Base-by-base conservation (phyloP, 2,113 vertebrate species). In the Sceloporus undulatus region DNA sequence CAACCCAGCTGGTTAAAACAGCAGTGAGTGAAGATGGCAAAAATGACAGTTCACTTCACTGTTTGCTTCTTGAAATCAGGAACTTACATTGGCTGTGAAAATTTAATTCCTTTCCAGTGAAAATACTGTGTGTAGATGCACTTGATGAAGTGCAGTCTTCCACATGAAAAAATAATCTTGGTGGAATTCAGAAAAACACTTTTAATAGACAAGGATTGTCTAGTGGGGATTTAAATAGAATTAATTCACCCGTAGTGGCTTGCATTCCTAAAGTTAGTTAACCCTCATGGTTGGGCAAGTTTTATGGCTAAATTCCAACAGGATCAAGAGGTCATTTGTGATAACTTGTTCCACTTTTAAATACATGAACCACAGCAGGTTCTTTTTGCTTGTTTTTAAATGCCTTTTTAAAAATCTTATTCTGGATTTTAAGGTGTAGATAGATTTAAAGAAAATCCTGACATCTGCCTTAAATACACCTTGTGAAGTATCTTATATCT, bases 261-360 rank as follows among this genome's bases (percentile, higher is more conserved):
- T 70, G 40, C 81, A 42, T 83, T 83, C 68, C 68, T 66, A 83
- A 56, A 70, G 70, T 83, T n/a, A 75, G n/a, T 75, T 34, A 83
- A 83, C 48, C 56, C 82, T 74, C 34, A 59, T 48, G 73, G 68
- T 74, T 54, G 54, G 82, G 71, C 68, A 25, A 23, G 48, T 54
- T 84, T 56, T 84, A 52, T n/a, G 19, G 71, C 56, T 11, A 56
- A 34, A 59, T 84, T 73, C 70, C 48, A 84, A 34, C 18, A 38
- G 68, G 81, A 81, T 38, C 70, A 74, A 59, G 54, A 56, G 29
- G 18, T 5, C 29, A 56, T 73, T 84, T 73, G n/a, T 84, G 52
- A 34, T 56, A 2, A 14, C 19, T 54, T 5, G 38, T 19, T 84
- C 48, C 54, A 48, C 34, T 84, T 42, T 48, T 23, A 84, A 54